Evolutionary conservation across 2,113 vertebrate genomes (phyloP).

Genomic region (Oncorhynchus gorbuscha): DNA sequence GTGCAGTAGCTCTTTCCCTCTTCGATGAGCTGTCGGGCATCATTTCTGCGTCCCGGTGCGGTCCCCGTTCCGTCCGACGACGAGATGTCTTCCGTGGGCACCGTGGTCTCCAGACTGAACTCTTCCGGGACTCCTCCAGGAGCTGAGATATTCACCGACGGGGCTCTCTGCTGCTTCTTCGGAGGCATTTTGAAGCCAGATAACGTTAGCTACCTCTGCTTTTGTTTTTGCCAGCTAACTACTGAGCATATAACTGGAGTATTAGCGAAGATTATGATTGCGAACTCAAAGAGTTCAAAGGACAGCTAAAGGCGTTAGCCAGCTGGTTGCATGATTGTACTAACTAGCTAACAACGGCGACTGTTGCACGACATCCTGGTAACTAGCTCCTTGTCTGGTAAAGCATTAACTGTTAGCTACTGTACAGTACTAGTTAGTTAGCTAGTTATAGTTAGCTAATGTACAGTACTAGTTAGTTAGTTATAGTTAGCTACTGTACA

Average conservation of each 20-base stretch:
- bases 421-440: too few species aligned
- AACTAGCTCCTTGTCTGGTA: too few species aligned
- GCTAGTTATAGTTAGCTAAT: too few species aligned
- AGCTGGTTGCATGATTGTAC: too few species aligned
- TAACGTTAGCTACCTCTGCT: too few species aligned
- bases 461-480: too few species aligned
- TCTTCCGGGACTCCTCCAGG: constrained; percentile 95
- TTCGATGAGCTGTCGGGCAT: constrained; percentile 91
- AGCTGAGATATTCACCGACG: constrained; percentile 84
- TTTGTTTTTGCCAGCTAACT: background rate
- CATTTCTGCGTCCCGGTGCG: constrained; percentile 79
- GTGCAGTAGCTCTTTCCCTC: constrained; percentile 89
- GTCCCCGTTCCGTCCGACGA: constrained; percentile 88
- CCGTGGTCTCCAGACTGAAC: constrained; percentile 92
- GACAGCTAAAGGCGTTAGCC: background rate
- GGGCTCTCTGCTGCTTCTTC: constrained; percentile 67
- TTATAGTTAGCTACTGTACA: too few species aligned
- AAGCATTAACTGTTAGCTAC: too few species aligned
- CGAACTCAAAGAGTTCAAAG: background rate
- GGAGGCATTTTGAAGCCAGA: constrained; percentile 75
- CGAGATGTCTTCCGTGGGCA: constrained; percentile 90
- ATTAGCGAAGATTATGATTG: constrained; percentile 16
- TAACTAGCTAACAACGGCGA: too few species aligned
- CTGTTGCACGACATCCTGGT: too few species aligned
- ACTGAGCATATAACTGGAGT: background rate